Percentiles rank a stretch among this genome's conserved stretches.
Evolutionary conservation across 2,113 vertebrate species (phyloP).

Genomic region (Rafetus swinhoei): DNA sequence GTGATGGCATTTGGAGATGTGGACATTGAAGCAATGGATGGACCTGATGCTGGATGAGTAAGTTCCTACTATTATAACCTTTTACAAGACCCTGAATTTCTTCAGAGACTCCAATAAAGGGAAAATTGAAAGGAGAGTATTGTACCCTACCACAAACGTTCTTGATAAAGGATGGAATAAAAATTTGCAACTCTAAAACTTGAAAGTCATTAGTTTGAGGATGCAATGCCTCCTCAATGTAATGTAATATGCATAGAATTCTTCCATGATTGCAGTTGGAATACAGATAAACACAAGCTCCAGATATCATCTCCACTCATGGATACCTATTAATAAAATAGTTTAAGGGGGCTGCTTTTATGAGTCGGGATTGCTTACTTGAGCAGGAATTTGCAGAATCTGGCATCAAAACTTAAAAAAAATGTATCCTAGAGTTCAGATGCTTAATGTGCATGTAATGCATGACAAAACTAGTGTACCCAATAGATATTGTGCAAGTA

Average conservation of each 20-base stretch:
- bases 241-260: not conserved
- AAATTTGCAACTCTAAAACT: not conserved
- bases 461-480: not conserved
- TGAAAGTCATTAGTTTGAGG: not conserved
- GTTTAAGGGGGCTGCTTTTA: not conserved
- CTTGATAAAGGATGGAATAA: not conserved
- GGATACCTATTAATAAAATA: not conserved
- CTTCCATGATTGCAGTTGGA: not conserved
- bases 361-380: not conserved
- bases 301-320: not conserved
- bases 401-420: not conserved
- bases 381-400: not conserved
- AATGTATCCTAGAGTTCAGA: not conserved
- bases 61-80: not conserved
- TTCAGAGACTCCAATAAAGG: not conserved
- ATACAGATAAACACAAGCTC: not conserved
- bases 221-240: not conserved
- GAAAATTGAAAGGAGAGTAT: not conserved
- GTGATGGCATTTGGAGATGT: not conserved
- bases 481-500: not conserved
- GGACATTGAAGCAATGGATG: not conserved
- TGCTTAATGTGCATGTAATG: not conserved
- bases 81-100: not conserved
- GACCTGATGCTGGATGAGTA: not conserved
- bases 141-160: not conserved